Conservation (phyloP, 1,140 invertebrate species). For the Neodiprion pinetum region DNA sequence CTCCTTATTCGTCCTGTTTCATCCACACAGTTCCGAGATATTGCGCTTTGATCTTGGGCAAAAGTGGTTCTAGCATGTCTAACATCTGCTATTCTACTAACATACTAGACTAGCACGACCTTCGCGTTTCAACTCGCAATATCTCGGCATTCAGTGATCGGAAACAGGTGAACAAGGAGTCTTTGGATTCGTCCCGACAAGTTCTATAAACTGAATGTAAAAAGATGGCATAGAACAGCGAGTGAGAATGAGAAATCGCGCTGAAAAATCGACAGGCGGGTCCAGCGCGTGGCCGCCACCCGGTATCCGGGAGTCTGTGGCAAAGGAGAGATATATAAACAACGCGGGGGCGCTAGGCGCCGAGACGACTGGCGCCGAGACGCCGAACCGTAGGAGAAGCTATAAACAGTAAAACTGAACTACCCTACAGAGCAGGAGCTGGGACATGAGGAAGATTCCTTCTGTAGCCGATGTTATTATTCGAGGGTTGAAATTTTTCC, state of each 20-base stretch:
- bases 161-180: no score
- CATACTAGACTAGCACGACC: background rate
- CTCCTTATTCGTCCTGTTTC: no score
- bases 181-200: constrained; percentile 6
- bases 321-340: constrained; percentile 49
- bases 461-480: no score
- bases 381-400: background rate
- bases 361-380: constrained; percentile 52
- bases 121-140: background rate
- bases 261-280: constrained; percentile 3
- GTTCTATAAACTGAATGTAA: background rate
- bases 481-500: no score
- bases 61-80: no score
- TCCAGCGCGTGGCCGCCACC: background rate
- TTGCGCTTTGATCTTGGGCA: no score
- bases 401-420: background rate
- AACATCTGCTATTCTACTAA: background rate
- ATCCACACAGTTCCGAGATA: no score
- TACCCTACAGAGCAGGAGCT: background rate
- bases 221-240: background rate
- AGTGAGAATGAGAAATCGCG: constrained; percentile 14
- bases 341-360: constrained; percentile 42
- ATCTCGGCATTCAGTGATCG: no score
- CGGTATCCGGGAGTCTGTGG: constrained; percentile 30
- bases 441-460: no score